phyloP scores from a whole-genome alignment of 2,888 invertebrate genomes.

The Sesamia inferens region DNA sequence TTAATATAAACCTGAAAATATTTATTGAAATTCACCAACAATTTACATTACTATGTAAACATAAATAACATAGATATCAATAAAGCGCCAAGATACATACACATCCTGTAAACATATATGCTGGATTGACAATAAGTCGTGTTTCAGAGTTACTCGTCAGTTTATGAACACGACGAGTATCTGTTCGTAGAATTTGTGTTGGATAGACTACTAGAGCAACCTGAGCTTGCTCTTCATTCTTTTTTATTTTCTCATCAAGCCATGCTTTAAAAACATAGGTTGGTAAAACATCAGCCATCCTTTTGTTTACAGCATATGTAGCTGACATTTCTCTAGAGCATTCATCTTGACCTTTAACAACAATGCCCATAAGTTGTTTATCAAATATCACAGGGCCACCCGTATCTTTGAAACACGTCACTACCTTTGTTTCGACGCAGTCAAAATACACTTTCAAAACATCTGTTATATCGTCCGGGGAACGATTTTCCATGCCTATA shows the following conservation, averaged over 20 bases:
- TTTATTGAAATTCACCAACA: slow-evolving; percentile 53
- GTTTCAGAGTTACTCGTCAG: slow-evolving; percentile 54
- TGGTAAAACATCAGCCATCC: slow-evolving; percentile 78
- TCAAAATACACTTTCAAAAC: slow-evolving; percentile 76
- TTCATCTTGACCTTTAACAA: slow-evolving; percentile 76
- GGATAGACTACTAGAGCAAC: slow-evolving; percentile 74
- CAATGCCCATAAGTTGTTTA: slow-evolving; percentile 81
- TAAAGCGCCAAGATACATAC: slow-evolving; percentile 43
- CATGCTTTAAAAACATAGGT: slow-evolving; percentile 81
- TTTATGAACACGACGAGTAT: slow-evolving; percentile 58
- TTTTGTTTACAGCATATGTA: slow-evolving; percentile 79
- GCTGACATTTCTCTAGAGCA: slow-evolving; percentile 81
- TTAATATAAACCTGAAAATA: slow-evolving; percentile 13
- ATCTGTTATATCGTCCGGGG: slow-evolving; percentile 58
- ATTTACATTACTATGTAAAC: slow-evolving; percentile 32
- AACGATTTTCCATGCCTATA: slow-evolving; percentile 79
- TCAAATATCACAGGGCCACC: slow-evolving; percentile 82
- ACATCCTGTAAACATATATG: slow-evolving; percentile 41
- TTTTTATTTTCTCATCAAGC: slow-evolving; percentile 81
- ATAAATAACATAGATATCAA: slow-evolving; percentile 33
- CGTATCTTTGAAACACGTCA: slow-evolving; percentile 82
- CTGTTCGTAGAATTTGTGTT: slow-evolving; percentile 59
- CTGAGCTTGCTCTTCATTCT: slow-evolving; percentile 74
- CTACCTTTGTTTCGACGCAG: slow-evolving; percentile 83
- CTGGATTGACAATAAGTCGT: slow-evolving; percentile 22